Conservation (phyloP, 2,888 invertebrate genomes). For the Oeneis ivallda region DNA sequence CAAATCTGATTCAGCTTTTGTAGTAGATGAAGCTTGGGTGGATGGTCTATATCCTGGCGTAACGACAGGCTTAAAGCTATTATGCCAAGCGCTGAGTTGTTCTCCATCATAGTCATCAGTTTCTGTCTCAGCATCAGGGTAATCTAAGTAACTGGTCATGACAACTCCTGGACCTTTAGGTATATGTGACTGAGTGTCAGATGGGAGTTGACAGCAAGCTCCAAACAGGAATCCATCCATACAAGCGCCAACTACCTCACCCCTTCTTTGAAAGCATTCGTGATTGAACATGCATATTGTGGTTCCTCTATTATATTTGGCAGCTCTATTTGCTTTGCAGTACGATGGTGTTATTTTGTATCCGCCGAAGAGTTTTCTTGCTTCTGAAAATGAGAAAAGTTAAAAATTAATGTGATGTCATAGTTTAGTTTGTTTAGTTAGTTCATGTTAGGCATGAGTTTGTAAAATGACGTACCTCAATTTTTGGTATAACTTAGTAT, state of each 20-base stretch:
- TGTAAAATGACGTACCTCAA: neutral
- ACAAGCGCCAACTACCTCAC: constrained; percentile 92
- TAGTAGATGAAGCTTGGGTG: constrained; percentile 48
- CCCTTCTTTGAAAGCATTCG: constrained; percentile 89
- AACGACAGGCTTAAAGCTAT: constrained; percentile 73
- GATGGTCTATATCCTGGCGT: constrained; percentile 73
- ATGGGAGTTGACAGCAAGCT: constrained; percentile 90
- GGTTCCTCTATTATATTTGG: constrained; percentile 84
- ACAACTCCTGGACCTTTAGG: constrained; percentile 76
- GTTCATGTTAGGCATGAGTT: too few species aligned
- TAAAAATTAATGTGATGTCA: too few species aligned
- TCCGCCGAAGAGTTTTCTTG: constrained; percentile 90
- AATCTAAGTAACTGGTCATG: constrained; percentile 75
- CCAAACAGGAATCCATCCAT: constrained; percentile 97
- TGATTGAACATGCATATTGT: constrained; percentile 97
- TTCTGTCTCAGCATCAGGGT: constrained; percentile 64
- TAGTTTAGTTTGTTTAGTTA: too few species aligned
- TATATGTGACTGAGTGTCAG: constrained; percentile 73
- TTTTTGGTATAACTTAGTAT: neutral
- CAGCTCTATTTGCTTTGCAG: constrained; percentile 87
- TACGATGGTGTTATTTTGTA: constrained; percentile 92
- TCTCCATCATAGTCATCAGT: constrained; percentile 68
- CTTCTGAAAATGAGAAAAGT: constrained; percentile 52
- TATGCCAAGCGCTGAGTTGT: constrained; percentile 68
- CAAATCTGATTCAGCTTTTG: constrained; percentile 51